Percentiles rank a stretch among this genome's conserved stretches.
phyloP scores from a whole-genome alignment of 2,888 invertebrate species.

The Epirrhoe alternata region DNA sequence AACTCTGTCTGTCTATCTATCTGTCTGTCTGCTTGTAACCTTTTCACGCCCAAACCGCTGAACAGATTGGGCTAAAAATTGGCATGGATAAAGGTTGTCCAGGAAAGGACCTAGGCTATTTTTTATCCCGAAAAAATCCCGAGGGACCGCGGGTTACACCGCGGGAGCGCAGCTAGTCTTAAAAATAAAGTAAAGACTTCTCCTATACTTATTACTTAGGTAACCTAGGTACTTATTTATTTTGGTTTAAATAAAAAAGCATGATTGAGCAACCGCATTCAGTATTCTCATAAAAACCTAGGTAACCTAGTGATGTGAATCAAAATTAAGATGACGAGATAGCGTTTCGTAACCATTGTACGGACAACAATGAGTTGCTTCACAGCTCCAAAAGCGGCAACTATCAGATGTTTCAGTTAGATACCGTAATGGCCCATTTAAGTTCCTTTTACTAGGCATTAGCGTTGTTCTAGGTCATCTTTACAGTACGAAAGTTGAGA shows the following conservation, averaged over 20 bases:
- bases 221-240: no score
- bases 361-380: conserved; percentile 40
- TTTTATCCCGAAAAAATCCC: no score
- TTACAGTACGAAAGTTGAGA: neutral
- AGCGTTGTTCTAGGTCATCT: neutral
- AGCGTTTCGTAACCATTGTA: conserved; percentile 33
- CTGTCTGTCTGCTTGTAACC: no score
- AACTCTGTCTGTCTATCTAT: no score
- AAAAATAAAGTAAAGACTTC: no score
- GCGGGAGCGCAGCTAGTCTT: no score
- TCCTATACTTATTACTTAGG: no score
- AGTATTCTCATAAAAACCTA: conserved; percentile 7
- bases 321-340: conserved; percentile 40
- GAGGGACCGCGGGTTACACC: no score
- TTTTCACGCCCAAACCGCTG: no score
- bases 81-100: no score
- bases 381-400: conserved; percentile 22
- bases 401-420: conserved; percentile 13
- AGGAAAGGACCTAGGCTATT: no score
- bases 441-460: neutral
- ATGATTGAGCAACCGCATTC: neutral
- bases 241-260: neutral
- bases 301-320: conserved; percentile 37
- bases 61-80: no score
- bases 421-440: conserved; percentile 5